Evolutionary conservation across 2,888 invertebrate genomes (phyloP), one percentile per base, ranked within the genome.

Genomic region (Leucophenga maculata): DNA sequence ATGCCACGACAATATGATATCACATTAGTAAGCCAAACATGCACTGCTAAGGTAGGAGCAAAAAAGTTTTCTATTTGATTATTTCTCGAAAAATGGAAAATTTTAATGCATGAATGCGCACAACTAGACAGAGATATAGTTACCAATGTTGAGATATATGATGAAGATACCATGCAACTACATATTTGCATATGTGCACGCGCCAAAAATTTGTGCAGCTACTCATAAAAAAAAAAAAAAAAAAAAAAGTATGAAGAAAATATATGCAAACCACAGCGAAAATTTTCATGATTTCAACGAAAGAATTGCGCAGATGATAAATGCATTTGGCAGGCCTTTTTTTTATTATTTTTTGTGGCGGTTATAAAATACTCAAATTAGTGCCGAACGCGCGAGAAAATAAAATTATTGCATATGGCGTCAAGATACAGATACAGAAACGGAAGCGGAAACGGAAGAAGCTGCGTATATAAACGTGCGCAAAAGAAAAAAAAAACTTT

Each of bases 301-400:
- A 50, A 18, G 50, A n/a, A 50, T 50, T 22, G 46, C 13, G 31
- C 57, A 57, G 46, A 46, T 48, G 22, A 64, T 48, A 64, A 64
- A 64, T 64, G 62, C 46, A 64, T 48, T 64, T 64, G 48, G 22
- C 62, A 64, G 6, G 11, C 55, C 26, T 14, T 20, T 16, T 39
- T 8, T 44, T n/a, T 57, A 13, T n/a, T 60, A 6, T 39, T 8
- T 22, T 14, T 13, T 64, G 46, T 9, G 31, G 31, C 57, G 1
- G 32, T 57, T 46, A 20, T 44, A 78, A 77, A 74, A 78, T 75
- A 69, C 73, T 76, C 69, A 81, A 80, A 80, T 83, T 79, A 83
- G 81, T 78, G 65, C 69, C 75, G 68, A 14, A 59, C 14, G 11
- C 8, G 39, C 39, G 39, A 72, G 73, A 73, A 83, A 83, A 80